phyloP scores from a whole-genome alignment of 2,113 vertebrate genomes.

The Callopanchax toddi region DNA sequence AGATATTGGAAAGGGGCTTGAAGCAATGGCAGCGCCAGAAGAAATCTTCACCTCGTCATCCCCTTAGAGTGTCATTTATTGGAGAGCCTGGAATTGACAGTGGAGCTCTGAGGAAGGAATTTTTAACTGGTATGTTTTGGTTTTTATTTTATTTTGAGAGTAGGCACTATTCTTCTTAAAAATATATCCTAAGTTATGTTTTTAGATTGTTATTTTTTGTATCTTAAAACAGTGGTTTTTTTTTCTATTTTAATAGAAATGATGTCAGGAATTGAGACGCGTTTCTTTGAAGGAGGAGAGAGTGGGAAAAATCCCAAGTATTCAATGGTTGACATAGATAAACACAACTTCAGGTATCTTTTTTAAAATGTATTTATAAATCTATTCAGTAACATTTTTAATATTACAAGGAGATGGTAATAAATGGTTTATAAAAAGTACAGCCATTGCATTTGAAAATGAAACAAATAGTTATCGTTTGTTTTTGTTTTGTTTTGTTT shows the following conservation, averaged over 20 bases:
- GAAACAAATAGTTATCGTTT: too few relatives aligned
- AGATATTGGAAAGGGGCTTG: not conserved
- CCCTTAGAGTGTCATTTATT: not conserved
- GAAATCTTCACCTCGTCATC: not conserved
- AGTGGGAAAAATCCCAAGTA: not conserved
- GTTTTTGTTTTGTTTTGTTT: not conserved
- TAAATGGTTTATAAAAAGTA: too few relatives aligned
- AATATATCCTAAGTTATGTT: not conserved
- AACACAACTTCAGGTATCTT: not conserved
- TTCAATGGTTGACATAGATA: not conserved
- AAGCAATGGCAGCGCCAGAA: not conserved
- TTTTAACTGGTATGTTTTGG: not conserved
- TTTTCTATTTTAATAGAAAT: not conserved
- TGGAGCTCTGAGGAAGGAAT: not conserved
- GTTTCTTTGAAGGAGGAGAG: not conserved
- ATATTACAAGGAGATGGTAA: too few relatives aligned
- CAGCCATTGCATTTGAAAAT: too few relatives aligned
- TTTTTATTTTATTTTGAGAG: too few relatives aligned
- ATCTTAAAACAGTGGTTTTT: not conserved
- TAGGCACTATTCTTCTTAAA: not conserved
- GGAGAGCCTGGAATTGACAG: not conserved
- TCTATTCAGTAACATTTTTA: not conserved
- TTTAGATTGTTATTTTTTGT: not conserved
- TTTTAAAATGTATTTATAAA: not conserved
- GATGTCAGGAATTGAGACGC: not conserved